Evolutionary conservation across 2,113 vertebrate genomes (phyloP), one percentile per base, ranked within the genome.

Genomic region (Scopus umbretta): DNA sequence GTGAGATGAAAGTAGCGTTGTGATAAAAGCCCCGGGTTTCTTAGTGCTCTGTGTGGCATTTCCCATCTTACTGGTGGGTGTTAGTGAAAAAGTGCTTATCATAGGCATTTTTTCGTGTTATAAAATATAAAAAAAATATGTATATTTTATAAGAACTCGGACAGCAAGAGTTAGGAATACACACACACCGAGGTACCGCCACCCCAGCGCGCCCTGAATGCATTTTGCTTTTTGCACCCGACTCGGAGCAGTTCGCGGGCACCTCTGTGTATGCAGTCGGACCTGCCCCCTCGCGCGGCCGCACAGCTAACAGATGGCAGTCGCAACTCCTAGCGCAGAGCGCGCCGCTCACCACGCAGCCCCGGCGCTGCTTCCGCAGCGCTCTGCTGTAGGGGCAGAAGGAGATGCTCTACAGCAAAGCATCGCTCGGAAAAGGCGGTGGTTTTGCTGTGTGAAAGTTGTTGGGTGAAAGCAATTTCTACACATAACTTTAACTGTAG

Each of bases 21-120:
- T 76, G 92, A 97, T 97, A 96, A 97, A 98, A 98, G 95, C 63
- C 61, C 50, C 19, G 22, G 81, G 80, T 93, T 97, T 95, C 82
- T 93, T 78, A 84, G 34, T 88, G 90, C 96, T 84, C 95, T 89
- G 88, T 30, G 63, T 95, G 74, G 96, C 90, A 86, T 93, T 95
- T 96, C 78, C 61, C 10, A 0, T 95, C 82, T 65, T 76, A 65
- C 50, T 81, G 79, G 36, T 86, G 65, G 86, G 66, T 49, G 80
- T 88, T 49, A 62, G 80, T 8, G 65, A 71, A 79, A 87, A 97
- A 96, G 20, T 95, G 62, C 43, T 90, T 95, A 94, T 95, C 38
- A 3, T 45, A 88, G 82, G 80, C 45, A 76, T 76, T 94, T 97
- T 94, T 94, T 45, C 5, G 0, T 55, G 79, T 84, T 89, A 66